Conservation (phyloP, 1,140 invertebrate genomes). For the Drosophila mayri region DNA sequence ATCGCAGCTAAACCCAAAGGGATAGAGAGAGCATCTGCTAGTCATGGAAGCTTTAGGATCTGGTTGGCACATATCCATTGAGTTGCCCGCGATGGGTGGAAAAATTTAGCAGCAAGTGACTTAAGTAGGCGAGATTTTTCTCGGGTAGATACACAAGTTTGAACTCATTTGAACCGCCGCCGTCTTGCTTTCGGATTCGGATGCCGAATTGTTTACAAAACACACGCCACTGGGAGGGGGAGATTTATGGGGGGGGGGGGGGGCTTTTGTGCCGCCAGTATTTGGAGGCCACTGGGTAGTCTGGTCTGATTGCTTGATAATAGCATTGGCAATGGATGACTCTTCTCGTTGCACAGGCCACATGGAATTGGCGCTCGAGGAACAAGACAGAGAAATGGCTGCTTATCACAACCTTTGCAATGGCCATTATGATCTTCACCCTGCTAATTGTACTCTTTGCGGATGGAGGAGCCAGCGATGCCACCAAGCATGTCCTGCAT, state of each 20-base stretch:
- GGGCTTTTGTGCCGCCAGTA: slow-evolving; percentile 16
- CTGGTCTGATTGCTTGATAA: slow-evolving; percentile 26
- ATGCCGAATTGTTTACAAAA: slow-evolving; percentile 33
- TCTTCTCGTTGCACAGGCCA: slow-evolving; percentile 49
- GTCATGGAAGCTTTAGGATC: background rate
- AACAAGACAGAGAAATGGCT: slow-evolving; percentile 86
- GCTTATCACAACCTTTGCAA: slow-evolving; percentile 82
- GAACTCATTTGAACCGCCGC: slow-evolving; percentile 45
- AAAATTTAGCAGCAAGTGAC: slow-evolving; percentile 25
- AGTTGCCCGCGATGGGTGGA: background rate
- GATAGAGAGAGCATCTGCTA: background rate
- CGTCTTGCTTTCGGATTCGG: slow-evolving; percentile 3
- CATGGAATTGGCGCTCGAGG: slow-evolving; percentile 86
- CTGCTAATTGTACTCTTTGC: slow-evolving; percentile 84
- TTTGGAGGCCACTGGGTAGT: slow-evolving; percentile 3
- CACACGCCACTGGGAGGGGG: background rate
- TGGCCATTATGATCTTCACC: slow-evolving; percentile 76
- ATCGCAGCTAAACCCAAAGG: background rate
- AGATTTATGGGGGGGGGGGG: too few relatives aligned
- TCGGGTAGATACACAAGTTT: slow-evolving; percentile 26
- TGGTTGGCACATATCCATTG: too few relatives aligned
- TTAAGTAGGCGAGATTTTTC: slow-evolving; percentile 32
- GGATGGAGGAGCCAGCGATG: slow-evolving; percentile 53
- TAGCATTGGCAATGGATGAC: background rate
- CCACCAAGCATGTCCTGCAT: slow-evolving; percentile 73